Conservation (phyloP, 2,113 vertebrate genomes). For the Ceyx cyanopectus region DNA sequence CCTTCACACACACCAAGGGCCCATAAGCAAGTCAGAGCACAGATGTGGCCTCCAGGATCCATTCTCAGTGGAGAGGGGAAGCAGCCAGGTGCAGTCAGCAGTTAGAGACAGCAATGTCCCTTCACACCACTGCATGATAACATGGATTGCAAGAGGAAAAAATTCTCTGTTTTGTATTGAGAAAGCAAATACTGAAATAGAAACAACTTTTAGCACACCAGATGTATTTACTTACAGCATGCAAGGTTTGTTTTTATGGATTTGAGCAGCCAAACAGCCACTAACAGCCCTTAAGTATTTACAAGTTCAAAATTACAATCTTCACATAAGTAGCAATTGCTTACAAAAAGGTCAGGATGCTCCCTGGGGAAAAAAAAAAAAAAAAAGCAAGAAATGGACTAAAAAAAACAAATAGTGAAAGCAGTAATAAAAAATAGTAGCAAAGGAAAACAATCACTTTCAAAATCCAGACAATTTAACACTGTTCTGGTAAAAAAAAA, state of each 20-base stretch:
- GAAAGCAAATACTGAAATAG: conserved; percentile 49
- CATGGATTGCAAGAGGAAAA: background rate
- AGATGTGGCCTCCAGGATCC: background rate
- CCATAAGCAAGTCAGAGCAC: rapidly evolving
- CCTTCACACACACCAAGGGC: background rate
- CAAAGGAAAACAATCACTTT: background rate
- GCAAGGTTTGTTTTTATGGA: conserved; percentile 44
- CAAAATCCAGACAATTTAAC: conserved; percentile 38
- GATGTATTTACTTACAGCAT: conserved; percentile 59
- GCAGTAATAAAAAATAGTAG: background rate
- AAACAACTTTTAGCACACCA: conserved; percentile 58
- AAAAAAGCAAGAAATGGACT: conserved; percentile 13
- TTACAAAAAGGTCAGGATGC: conserved; percentile 1
- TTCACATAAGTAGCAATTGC: conserved; percentile 38
- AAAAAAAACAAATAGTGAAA: background rate
- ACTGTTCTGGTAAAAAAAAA: conserved; percentile 36
- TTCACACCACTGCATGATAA: background rate
- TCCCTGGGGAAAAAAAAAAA: background rate
- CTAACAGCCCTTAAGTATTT: conserved; percentile 69
- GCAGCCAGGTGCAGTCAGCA: background rate
- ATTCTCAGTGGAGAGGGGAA: background rate
- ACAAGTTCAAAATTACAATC: conserved; percentile 65
- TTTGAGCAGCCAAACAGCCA: conserved; percentile 50
- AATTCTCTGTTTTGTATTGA: background rate
- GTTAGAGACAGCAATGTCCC: background rate